Percentiles rank a stretch among this genome's conserved stretches.
phyloP scores from a whole-genome alignment of 1,140 invertebrate genomes.

The Ylistrum balloti region DNA sequence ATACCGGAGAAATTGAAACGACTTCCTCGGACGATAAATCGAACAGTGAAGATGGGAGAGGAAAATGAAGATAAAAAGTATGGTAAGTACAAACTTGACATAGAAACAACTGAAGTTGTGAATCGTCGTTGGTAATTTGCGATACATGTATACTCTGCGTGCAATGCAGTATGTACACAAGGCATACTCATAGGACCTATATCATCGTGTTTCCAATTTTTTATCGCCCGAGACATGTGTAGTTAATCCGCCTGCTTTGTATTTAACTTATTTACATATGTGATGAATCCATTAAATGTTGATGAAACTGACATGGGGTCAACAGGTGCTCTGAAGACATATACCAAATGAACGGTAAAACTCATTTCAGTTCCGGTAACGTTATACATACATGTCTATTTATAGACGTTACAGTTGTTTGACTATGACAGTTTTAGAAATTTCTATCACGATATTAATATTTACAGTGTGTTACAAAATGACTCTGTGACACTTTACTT shows the following conservation, averaged over 20 bases:
- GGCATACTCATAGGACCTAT: background rate
- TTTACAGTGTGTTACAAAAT: no score
- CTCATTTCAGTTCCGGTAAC: conserved; percentile 35
- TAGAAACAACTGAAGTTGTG: no score
- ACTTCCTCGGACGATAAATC: background rate
- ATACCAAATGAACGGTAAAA: no score
- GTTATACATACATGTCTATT: background rate
- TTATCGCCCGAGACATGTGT: background rate
- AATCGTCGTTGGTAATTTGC: no score
- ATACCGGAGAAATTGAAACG: conserved; percentile 36
- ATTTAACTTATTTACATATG: no score
- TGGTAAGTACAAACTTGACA: no score
- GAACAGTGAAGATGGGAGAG: background rate
- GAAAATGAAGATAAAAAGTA: background rate
- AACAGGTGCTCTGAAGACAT: background rate
- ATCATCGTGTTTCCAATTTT: background rate
- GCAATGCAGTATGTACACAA: background rate
- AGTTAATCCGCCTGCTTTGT: background rate
- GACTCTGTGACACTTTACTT: no score
- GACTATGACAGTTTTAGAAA: background rate
- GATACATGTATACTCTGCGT: no score
- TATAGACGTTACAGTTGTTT: background rate
- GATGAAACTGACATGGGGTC: background rate
- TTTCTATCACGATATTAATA: no score
- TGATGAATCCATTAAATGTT: background rate